Percentiles rank a stretch among this genome's conserved stretches.
Conservation (phyloP, 2,113 vertebrate genomes). For the Mesembrinibis cayennensis region DNA sequence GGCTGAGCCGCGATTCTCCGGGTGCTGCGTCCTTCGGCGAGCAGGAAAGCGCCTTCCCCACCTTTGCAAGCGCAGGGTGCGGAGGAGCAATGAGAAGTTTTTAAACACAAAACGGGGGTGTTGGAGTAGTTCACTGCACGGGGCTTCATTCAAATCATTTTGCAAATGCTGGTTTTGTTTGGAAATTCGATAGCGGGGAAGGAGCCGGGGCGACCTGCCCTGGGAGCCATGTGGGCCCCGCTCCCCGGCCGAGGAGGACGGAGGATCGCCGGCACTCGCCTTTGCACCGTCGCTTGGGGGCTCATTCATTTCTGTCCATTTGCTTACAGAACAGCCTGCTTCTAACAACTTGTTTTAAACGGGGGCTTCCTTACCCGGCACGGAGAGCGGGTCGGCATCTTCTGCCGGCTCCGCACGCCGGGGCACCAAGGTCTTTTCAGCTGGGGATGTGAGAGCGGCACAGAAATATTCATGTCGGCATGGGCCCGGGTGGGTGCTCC, state of each 20-base stretch:
- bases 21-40: accelerated
- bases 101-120: not conserved
- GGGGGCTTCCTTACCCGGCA: accelerated
- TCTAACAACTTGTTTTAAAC: accelerated
- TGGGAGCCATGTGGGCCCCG: not conserved
- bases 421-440: not conserved
- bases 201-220: not conserved
- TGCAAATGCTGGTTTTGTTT: not conserved
- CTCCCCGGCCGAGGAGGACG: accelerated
- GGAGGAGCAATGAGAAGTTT: accelerated
- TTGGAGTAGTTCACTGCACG: accelerated
- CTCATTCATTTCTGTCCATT: not conserved
- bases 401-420: not conserved
- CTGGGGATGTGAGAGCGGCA: not conserved
- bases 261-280: accelerated
- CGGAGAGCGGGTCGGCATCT: not conserved
- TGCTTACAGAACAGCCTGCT: not conserved
- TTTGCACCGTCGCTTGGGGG: accelerated
- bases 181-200: not conserved
- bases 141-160: not conserved
- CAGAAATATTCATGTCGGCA: accelerated
- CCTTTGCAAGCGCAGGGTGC: accelerated
- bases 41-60: not conserved
- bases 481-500: not conserved
- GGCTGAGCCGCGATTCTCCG: accelerated